Base-by-base conservation (phyloP, 2,113 vertebrate genomes). In the Madoqua kirkii region DNA sequence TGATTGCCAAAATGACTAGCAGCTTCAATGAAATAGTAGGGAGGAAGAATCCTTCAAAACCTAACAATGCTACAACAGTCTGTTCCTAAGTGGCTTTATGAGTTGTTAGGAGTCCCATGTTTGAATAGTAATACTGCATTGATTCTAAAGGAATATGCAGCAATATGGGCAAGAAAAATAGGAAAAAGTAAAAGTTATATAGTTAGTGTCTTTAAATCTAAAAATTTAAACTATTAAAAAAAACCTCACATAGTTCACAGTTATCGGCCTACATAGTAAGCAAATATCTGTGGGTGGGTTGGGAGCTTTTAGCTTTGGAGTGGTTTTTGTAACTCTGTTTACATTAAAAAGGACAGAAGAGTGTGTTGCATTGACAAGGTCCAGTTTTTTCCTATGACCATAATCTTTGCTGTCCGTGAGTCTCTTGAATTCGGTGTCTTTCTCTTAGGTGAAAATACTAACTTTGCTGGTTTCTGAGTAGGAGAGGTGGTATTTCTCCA, bases 251-350 rank as follows among this genome's bases (percentile, higher is more conserved):
- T 98, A 99, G 98, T 99, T 99, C 99, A 99, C 99, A 99, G 99
- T 99, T 99, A 99, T 99, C 98, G 98, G 99, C 99, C 99, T 99
- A 99, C 99, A 99, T 98, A 99, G 99, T 99, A 99, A 99, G 99
- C 99, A 99, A 99, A 98, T 98, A 98, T 98, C 98, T 99, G 98
- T 98, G 98, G 98, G 97, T 96, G 97, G 98, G 87, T 50, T 89
- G 82, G 78, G 93, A 95, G 54, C 84, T 97, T 92, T 93, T 79
- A 5, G 92, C 94, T 97, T 89, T 97, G 89, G 97, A 97, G 97
- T 95, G 98, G 98, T 94, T 99, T 99, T 98, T 99, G 98, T 98
- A 98, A 98, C 98, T 96, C 98, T 98, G 98, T 97, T 97, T 98
- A 98, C 93, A 97, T 98, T 89, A 98, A 97, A 97, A 98, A 98